These are phyloP conservation scores for Maniola jurtina DNA, from an alignment of 1,140 invertebrate species.

Conservation along the genomic window DNA sequence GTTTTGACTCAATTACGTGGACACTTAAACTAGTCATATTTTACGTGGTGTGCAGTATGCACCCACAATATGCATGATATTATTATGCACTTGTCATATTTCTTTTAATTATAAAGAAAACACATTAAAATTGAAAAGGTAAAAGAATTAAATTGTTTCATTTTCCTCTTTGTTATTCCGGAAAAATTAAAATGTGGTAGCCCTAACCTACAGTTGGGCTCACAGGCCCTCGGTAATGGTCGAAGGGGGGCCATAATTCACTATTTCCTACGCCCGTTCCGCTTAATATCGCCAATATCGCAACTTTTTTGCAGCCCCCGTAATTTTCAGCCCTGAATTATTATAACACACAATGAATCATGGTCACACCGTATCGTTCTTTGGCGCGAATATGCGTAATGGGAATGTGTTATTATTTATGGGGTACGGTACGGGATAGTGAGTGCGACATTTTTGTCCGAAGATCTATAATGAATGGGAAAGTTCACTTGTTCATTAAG, in stretches of 20 bases:
- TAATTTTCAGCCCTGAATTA: slow-evolving; percentile 57
- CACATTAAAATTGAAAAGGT: too few species aligned
- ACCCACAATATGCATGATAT: too few species aligned
- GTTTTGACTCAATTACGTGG: too few species aligned
- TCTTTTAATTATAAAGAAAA: too few species aligned
- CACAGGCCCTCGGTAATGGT: slow-evolving; percentile 33
- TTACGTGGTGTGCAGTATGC: too few species aligned
- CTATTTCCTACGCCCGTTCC: slow-evolving; percentile 33
- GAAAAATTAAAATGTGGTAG: background rate
- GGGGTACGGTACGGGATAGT: background rate
- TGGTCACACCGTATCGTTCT: slow-evolving; percentile 39
- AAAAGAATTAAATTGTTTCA: too few species aligned
- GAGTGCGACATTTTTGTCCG: background rate
- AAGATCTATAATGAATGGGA: too few species aligned
- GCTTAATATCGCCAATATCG: slow-evolving; percentile 54
- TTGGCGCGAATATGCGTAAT: slow-evolving; percentile 33
- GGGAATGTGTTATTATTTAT: slow-evolving; percentile 37
- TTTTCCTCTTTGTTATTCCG: background rate
- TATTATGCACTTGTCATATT: too few species aligned
- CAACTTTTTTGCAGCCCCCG: slow-evolving; percentile 46
- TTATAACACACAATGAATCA: slow-evolving; percentile 55
- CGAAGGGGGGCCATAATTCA: slow-evolving; percentile 50
- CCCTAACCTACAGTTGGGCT: background rate
- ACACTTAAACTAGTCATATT: too few species aligned
- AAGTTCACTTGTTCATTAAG: too few species aligned